phyloP scores from a whole-genome alignment of 2,888 invertebrate species.

The Pardosa pseudoannulata region DNA sequence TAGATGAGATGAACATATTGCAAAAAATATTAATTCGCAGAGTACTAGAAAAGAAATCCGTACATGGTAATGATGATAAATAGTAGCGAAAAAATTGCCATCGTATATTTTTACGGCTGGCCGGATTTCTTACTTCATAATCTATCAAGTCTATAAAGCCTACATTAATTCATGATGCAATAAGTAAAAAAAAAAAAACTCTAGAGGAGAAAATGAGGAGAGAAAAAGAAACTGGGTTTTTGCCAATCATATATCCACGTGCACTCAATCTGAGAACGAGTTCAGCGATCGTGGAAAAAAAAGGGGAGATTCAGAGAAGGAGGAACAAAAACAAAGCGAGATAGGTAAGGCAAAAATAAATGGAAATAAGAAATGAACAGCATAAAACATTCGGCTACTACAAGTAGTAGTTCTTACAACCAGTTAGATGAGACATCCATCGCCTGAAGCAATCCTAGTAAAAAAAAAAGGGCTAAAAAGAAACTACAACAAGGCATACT shows the following conservation, averaged over 20 bases:
- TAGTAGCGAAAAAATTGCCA: too few relatives aligned
- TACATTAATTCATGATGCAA: background rate
- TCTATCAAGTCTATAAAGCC: background rate
- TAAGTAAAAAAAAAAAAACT: background rate
- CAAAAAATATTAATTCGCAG: too few relatives aligned
- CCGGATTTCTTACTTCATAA: background rate
- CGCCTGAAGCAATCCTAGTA: background rate
- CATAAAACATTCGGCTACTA: constrained; percentile 5
- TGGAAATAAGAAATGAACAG: background rate
- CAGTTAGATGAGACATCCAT: background rate
- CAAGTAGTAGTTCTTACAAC: constrained; percentile 1
- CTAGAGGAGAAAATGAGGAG: background rate
- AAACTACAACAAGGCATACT: background rate
- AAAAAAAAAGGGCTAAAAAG: background rate
- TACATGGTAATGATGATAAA: too few relatives aligned
- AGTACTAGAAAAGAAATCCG: too few relatives aligned
- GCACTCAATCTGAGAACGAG: constrained; percentile 8
- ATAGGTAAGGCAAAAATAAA: background rate
- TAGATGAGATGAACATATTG: too few relatives aligned
- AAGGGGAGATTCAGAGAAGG: background rate
- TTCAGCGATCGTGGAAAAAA: background rate
- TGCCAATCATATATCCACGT: background rate
- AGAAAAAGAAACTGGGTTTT: background rate
- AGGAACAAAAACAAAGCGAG: background rate
- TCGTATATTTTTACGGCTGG: background rate